These are phyloP conservation scores for Porites evermanni DNA, from an alignment of 92 coral and sea anemone species.

Conservation along the genomic window DNA sequence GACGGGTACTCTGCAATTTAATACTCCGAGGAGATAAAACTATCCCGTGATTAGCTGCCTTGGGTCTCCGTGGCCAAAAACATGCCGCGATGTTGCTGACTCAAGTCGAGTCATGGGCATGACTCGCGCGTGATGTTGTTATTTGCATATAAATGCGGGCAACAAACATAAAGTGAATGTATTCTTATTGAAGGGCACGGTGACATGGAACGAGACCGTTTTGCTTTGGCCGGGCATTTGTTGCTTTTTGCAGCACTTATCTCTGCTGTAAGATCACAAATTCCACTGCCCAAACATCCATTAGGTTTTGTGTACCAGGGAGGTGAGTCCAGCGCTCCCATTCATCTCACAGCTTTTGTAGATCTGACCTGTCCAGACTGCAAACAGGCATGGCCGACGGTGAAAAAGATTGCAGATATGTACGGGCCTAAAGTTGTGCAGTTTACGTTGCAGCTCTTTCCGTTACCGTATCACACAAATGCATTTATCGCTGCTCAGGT, in stretches of 20 bases:
- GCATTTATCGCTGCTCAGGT: constrained; percentile 89
- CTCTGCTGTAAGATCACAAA: constrained; percentile 37
- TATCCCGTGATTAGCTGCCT: background rate
- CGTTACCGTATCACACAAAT: constrained; percentile 85
- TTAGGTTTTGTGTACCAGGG: constrained; percentile 76
- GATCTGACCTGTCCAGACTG: constrained; percentile 82
- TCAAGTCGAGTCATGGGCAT: background rate
- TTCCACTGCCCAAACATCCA: constrained; percentile 76
- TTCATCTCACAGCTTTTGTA: constrained; percentile 75
- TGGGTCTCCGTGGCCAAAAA: background rate
- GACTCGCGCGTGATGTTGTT: background rate
- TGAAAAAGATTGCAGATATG: constrained; percentile 73
- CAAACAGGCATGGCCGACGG: constrained; percentile 79
- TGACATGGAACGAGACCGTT: background rate
- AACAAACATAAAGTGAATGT: no score
- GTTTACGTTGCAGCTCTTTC: constrained; percentile 70
- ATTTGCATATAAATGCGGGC: no score
- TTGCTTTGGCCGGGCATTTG: background rate
- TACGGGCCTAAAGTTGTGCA: constrained; percentile 76
- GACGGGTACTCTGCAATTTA: no score
- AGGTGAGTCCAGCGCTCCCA: constrained; percentile 71
- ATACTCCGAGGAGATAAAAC: no score
- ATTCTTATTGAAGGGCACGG: background rate
- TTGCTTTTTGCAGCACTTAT: constrained; percentile 9
- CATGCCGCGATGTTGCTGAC: background rate